Evolutionary conservation across 2,797 vertebrate genomes (phyloP).

Genomic region (Smutsia gigantea): DNA sequence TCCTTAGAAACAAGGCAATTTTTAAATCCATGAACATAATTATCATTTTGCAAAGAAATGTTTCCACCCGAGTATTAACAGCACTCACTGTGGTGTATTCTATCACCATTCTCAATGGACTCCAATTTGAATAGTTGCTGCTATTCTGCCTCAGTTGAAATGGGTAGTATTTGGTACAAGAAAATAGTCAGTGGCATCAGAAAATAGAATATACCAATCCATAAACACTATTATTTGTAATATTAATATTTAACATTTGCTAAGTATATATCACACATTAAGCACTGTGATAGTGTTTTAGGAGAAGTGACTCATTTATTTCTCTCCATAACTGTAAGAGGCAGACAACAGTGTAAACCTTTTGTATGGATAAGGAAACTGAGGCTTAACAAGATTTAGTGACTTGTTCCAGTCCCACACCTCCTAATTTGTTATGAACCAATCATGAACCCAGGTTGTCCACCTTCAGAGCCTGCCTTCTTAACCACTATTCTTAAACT

Average conservation of each 20-base stretch:
- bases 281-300: background rate
- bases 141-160: background rate
- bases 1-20: background rate
- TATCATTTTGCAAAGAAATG: background rate
- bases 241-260: background rate
- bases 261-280: background rate
- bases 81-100: background rate
- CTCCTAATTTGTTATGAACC: background rate
- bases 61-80: background rate
- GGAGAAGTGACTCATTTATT: background rate
- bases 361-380: background rate
- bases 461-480: background rate
- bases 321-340: background rate
- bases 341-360: background rate
- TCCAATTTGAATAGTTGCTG: background rate
- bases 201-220: background rate
- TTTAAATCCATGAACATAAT: background rate
- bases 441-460: background rate
- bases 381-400: background rate
- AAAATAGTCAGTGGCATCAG: background rate
- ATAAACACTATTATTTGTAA: background rate
- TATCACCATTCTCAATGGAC: background rate
- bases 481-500: conserved; percentile 25
- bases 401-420: background rate
- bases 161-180: background rate